Conservation (phyloP, 2,797 vertebrate species). For the Myiotriccus ornatus region DNA sequence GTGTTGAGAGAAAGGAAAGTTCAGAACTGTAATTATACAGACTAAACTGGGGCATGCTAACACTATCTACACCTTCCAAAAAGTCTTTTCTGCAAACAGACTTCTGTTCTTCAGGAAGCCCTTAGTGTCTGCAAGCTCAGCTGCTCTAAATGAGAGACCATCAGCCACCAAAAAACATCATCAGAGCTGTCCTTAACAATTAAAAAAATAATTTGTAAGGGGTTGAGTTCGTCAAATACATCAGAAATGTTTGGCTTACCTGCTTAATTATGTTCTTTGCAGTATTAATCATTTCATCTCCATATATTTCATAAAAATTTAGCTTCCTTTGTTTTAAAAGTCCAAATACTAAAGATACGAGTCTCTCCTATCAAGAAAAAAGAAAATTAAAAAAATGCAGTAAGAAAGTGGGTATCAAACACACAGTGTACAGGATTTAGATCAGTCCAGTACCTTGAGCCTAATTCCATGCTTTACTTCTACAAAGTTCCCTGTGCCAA, state of each 20-base stretch:
- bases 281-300: slow-evolving; percentile 89
- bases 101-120: background rate
- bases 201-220: background rate
- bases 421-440: background rate
- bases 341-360: slow-evolving; percentile 92
- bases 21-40: background rate
- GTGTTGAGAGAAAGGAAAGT: background rate
- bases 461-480: background rate
- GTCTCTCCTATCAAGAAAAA: slow-evolving; percentile 83
- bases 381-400: background rate
- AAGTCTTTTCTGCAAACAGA: background rate
- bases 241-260: slow-evolving; percentile 74
- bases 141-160: background rate
- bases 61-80: background rate
- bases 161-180: background rate
- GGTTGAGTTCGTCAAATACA: background rate
- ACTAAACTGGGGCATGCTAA: background rate
- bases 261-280: slow-evolving; percentile 91
- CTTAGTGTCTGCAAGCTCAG: background rate
- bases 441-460: background rate
- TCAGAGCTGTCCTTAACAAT: background rate
- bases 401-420: background rate
- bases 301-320: slow-evolving; percentile 96
- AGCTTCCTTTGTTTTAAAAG: slow-evolving; percentile 93
- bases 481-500: background rate